Base-by-base conservation (phyloP, 2,113 vertebrate species). In the Alosa alosa region DNA sequence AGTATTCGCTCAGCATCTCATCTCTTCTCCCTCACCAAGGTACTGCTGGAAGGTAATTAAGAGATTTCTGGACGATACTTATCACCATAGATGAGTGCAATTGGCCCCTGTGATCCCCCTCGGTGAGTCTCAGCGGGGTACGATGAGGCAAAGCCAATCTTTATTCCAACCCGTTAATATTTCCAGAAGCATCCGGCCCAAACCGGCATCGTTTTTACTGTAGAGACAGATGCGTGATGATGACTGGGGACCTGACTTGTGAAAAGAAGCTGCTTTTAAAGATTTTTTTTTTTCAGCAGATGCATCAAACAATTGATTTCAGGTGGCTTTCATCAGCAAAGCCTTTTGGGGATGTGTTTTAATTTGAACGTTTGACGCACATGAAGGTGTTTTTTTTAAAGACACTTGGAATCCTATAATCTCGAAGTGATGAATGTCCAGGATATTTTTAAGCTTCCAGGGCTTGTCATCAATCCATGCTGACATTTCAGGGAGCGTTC, bases 11-110 rank as follows among this genome's bases (percentile, higher is more conserved):
- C 55, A 78, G 36, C 72, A 78, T 78, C 72, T 78, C 81, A 52
- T 18, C 82, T 46, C 11, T 68, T 85, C 75, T 64, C 45, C 64
- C 55, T 45, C 25, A 78, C 31, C 86, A 84, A 81, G 60, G 87
- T 83, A 44, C 57, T 83, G 31, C 55, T 75, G 68, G 64, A 88
- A 57, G 57, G 81, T 86, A 90, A 91, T 89, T 89, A 87, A 86
- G 50, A 82, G 84, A 81, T 45, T 81, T 75, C 75, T 39, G 39
- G 75, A 50, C n/a, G 31, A 45, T 82, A 72, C 81, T 87, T 85
- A 84, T 83, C 52, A 55, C 84, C 82, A 45, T 47, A 36, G 87
- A 87, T 84, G 39, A 81, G 78, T 83, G 83, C 86, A 85, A 81
- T 87, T 75, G 78, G 81, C 86, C 72, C 72, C 15, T 81, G 22